Conservation (phyloP, 2,888 invertebrate genomes). For the Agrochola lychnidis region DNA sequence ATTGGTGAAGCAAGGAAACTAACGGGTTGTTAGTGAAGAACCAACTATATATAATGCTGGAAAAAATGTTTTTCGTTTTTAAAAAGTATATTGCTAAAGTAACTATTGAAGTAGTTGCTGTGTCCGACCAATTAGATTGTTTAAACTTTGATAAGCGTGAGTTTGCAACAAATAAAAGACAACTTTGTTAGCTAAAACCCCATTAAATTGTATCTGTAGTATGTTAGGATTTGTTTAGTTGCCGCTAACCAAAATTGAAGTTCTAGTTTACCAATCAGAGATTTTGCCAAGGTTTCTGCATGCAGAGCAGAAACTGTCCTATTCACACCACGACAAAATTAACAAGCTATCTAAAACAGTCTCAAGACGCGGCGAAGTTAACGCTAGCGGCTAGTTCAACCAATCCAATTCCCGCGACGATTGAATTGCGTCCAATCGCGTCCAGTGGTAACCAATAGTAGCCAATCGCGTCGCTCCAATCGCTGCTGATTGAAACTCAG, state of each 20-base stretch:
- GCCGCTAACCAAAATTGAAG: background rate
- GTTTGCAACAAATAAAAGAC: background rate
- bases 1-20: background rate
- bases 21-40: background rate
- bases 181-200: background rate
- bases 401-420: constrained; percentile 54
- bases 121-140: background rate
- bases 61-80: background rate
- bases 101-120: background rate
- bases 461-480: constrained; percentile 54
- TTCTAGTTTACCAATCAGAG: background rate
- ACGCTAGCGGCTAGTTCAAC: constrained; percentile 25
- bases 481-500: constrained; percentile 59
- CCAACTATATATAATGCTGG: background rate
- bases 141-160: background rate
- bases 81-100: background rate
- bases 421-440: constrained; percentile 55
- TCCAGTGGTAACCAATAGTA: constrained; percentile 33
- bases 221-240: background rate
- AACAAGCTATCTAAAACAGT: constrained; percentile 19
- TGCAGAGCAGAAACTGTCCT: background rate
- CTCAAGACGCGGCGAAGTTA: constrained; percentile 40
- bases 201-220: background rate
- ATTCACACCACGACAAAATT: background rate
- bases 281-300: background rate